Base-by-base conservation (phyloP, 37 sponge, comb jelly and placozoan genomes). In the Cliona cf. orientalis region DNA sequence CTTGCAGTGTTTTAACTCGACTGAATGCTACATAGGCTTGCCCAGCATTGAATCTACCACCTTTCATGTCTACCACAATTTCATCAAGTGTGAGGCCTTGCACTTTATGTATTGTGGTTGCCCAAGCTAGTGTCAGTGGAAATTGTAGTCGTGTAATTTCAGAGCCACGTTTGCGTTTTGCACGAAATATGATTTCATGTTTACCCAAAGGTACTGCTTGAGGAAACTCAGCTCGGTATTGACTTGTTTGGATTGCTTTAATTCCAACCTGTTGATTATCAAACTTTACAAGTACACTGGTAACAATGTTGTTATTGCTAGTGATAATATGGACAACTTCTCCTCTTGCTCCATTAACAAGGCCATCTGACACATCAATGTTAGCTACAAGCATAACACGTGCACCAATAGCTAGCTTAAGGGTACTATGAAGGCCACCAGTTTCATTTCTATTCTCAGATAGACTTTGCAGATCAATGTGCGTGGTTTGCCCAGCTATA, bases 341-440 rank as follows among this genome's bases (percentile, higher is more conserved):
- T n/a, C n/a, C n/a, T n/a, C n/a, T n/a, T n/a, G n/a, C n/a, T n/a
- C n/a, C n/a, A n/a, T n/a, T n/a, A n/a, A n/a, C n/a, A n/a, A n/a
- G n/a, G n/a, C n/a, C n/a, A 81, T 71, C 82, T 64, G 82, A 81
- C 14, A 81, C 82, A 71, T 71, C 69, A 39, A 81, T 73, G 71
- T 81, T 81, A 36, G 59, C 57, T 55, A 71, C 69, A 17, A 80
- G 71, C 80, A 80, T 80, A 12, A 81, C 73, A 60, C 72, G 61
- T 19, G 82, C 71, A 71, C 82, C 82, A 59, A 70, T 23, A 25
- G 82, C 82, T 71, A 81, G 44, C 41, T 81, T 70, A 7, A 81
- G 68, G 9, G 33, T 32, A 68, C 58, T 39, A 80, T 80, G 80
- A 2, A 80, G 34, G 32, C 65, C 65, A 46, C 80, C 80, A 64